Evolutionary conservation across 2,888 invertebrate species (phyloP), one percentile per base, ranked within the genome.

Genomic region (Cantharis flavilabris): DNA sequence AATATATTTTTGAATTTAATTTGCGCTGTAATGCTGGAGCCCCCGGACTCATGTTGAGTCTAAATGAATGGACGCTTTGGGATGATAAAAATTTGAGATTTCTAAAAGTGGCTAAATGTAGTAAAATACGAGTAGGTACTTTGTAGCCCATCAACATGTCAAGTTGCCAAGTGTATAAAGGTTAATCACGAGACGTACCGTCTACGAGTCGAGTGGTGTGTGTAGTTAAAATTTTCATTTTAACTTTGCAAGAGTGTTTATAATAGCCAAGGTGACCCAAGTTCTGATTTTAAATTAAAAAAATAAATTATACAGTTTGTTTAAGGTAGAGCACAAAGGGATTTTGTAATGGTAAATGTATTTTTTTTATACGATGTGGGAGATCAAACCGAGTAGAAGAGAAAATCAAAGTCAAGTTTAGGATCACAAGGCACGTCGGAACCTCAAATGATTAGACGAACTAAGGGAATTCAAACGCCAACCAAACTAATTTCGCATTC

Each of bases 361-460:
- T 14, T 67, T 67, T 16, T 67, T 67, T 67, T 23, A 23, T 67
- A 67, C 10, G 65, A 65, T 28, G 69, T 63, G 69, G 67, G 49
- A 69, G 69, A 11, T 26, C 69, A 26, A 62, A 26, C 30, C 67
- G 76, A 16, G 64, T 74, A 70, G 62, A 20, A 75, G 73, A 70
- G 76, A 76, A 79, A 79, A 76, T 76, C 79, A 79, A 79, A 79
- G 79, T 79, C 74, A 79, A 79, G 79, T 76, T 79, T 79, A 82
- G 80, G 80, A 80, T 84, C 84, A 83, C 84, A 79, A 80, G 77
- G 83, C 84, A 83, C 84, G 84, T 84, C 78, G 79, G 81, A 75
- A 79, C 82, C 81, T 81, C 83, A 83, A 78, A 84, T 85, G 84
- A 85, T 85, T 85, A 85, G 83, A 84, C 83, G 81, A 82, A 83